These are phyloP conservation scores for Heterotis niloticus DNA, from an alignment of 2,113 vertebrate species.

Conservation along the genomic window DNA sequence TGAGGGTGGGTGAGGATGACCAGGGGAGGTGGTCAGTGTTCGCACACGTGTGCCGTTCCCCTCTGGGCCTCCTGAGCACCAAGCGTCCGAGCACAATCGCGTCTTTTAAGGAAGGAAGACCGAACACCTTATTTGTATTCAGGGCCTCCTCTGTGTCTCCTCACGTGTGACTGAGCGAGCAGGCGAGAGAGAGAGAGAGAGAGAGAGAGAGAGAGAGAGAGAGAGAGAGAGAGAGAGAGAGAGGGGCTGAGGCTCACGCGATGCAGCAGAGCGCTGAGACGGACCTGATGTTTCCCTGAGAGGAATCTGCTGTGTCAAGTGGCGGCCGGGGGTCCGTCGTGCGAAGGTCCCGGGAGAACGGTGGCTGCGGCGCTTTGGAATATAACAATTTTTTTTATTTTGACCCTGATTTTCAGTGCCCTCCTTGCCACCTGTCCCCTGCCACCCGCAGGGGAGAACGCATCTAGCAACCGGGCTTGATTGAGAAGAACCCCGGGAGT, in stretches of 20 bases:
- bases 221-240: slow-evolving; percentile 26
- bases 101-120: slow-evolving; percentile 60
- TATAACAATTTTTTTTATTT: slow-evolving; percentile 42
- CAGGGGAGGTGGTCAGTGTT: slow-evolving; percentile 26
- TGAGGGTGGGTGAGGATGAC: not conserved
- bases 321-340: slow-evolving; percentile 36
- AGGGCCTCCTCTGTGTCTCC: slow-evolving; percentile 50
- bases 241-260: slow-evolving; percentile 54
- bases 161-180: slow-evolving; percentile 63
- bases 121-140: slow-evolving; percentile 68
- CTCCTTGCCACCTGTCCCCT: slow-evolving; percentile 32
- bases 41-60: slow-evolving; percentile 23
- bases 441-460: slow-evolving; percentile 37
- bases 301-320: slow-evolving; percentile 50
- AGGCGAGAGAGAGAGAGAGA: slow-evolving; percentile 44
- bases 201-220: slow-evolving; percentile 28
- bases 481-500: slow-evolving; percentile 46
- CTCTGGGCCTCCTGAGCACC: slow-evolving; percentile 22
- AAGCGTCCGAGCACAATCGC: slow-evolving; percentile 55
- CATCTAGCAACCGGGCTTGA: slow-evolving; percentile 44
- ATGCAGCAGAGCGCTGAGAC: slow-evolving; percentile 65
- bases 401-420: not conserved
- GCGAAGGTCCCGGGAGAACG: not conserved
- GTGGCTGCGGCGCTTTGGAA: slow-evolving; percentile 37
- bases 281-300: slow-evolving; percentile 64